These are phyloP conservation scores for Heloderma charlesbogerti DNA, from an alignment of 2,113 vertebrate species.

Conservation along the genomic window DNA sequence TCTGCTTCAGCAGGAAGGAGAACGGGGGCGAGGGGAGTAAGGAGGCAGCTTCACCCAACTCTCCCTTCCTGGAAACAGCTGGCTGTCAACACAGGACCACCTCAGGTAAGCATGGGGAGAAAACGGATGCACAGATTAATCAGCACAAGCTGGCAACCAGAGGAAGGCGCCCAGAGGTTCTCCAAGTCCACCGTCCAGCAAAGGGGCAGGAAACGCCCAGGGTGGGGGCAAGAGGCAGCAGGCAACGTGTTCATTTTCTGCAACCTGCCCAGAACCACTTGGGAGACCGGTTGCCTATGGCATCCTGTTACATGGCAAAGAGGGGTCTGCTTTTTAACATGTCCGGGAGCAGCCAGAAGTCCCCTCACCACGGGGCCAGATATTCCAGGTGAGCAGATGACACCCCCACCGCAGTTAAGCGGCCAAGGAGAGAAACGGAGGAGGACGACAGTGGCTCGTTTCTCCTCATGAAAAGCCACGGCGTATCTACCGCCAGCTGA, in stretches of 20 bases:
- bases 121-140: neutral
- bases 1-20: neutral
- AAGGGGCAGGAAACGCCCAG: neutral
- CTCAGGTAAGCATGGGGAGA: neutral
- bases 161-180: neutral
- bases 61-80: neutral
- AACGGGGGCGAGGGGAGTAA: neutral
- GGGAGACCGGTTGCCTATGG: neutral
- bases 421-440: too few relatives aligned
- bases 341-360: neutral
- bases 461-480: too few relatives aligned
- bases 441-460: too few relatives aligned
- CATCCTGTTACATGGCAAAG: neutral
- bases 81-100: too few relatives aligned
- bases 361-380: neutral
- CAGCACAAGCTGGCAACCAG: neutral
- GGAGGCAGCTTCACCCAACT: neutral
- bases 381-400: too few relatives aligned
- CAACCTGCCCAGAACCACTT: neutral
- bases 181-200: neutral
- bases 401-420: neutral
- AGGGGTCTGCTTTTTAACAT: neutral
- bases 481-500: too few relatives aligned
- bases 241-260: too few relatives aligned
- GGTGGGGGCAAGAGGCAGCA: too few relatives aligned